A percentile compares a stretch with the other conserved stretches of the same genome.
Conservation (phyloP, 2,113 vertebrate species). For the Lepisosteus oculatus region DNA sequence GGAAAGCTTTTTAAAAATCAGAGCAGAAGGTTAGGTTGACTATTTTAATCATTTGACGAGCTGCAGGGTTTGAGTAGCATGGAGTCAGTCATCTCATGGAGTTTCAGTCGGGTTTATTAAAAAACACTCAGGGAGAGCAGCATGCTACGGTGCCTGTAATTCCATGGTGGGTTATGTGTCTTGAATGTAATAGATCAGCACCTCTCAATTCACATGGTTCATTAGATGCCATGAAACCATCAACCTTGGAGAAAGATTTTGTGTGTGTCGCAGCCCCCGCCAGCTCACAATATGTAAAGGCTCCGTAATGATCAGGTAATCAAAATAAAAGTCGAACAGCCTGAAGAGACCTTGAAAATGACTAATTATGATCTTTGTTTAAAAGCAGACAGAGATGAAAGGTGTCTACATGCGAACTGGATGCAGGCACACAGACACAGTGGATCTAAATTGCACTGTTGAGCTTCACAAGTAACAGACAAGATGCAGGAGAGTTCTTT, state of each 20-base stretch:
- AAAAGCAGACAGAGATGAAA: slow-evolving; percentile 54
- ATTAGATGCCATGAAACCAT: slow-evolving; percentile 55
- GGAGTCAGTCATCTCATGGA: slow-evolving; percentile 18
- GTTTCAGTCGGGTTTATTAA: slow-evolving; percentile 40
- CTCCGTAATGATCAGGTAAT: slow-evolving; percentile 57
- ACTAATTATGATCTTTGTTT: slow-evolving; percentile 58
- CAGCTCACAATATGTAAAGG: slow-evolving; percentile 42
- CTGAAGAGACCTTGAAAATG: slow-evolving; percentile 63
- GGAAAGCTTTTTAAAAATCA: neutral
- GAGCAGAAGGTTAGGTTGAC: neutral
- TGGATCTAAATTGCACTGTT: too few species aligned
- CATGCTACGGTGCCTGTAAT: slow-evolving; percentile 44
- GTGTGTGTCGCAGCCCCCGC: slow-evolving; percentile 31
- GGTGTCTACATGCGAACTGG: slow-evolving; percentile 29
- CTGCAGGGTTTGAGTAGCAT: neutral
- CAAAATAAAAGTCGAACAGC: slow-evolving; percentile 58
- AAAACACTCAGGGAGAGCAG: slow-evolving; percentile 41
- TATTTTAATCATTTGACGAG: slow-evolving; percentile 1
- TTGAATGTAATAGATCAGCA: slow-evolving; percentile 48
- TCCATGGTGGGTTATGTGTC: slow-evolving; percentile 52
- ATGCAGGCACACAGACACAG: slow-evolving; percentile 49
- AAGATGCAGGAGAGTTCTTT: slow-evolving; percentile 58
- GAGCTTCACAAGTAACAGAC: too few species aligned
- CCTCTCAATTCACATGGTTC: slow-evolving; percentile 50
- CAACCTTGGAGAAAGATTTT: neutral